Evolutionary conservation across 2,113 vertebrate species (phyloP).

Genomic region (Gavia stellata): DNA sequence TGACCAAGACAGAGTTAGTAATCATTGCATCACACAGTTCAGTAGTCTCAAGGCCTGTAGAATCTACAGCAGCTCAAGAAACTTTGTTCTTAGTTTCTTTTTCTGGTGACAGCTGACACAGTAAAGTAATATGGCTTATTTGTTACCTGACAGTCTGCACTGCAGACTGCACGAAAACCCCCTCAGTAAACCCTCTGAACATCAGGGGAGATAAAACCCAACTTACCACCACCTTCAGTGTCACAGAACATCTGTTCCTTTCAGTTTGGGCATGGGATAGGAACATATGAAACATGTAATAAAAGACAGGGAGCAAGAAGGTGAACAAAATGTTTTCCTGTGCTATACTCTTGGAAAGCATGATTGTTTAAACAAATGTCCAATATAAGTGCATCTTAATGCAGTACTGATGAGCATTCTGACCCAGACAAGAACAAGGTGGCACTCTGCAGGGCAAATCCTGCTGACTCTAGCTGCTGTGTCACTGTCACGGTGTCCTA

Average conservation of each 20-base stretch:
- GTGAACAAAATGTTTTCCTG: not conserved
- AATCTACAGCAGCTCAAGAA: not conserved
- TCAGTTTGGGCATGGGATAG: not conserved
- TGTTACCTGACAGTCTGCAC: not conserved
- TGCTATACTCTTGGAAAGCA: not conserved
- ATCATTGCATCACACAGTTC: not conserved
- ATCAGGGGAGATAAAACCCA: not conserved
- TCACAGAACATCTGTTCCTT: not conserved
- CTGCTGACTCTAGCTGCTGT: conserved; percentile 46
- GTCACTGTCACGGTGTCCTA: conserved; percentile 20
- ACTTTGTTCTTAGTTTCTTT: not conserved
- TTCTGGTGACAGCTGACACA: not conserved
- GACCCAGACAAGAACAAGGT: not conserved
- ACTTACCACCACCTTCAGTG: not conserved
- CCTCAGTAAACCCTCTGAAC: not conserved
- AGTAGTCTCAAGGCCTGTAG: not conserved
- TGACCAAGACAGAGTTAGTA: not conserved
- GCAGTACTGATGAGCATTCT: not conserved
- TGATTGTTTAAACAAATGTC: not conserved
- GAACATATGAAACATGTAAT: not conserved
- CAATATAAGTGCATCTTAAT: not conserved
- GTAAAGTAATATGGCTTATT: not conserved
- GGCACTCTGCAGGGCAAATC: conserved; percentile 8
- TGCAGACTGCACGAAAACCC: not conserved
- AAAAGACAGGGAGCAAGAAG: not conserved